Conservation (phyloP, 2,797 vertebrate species). For the Megalops cyprinoides region DNA sequence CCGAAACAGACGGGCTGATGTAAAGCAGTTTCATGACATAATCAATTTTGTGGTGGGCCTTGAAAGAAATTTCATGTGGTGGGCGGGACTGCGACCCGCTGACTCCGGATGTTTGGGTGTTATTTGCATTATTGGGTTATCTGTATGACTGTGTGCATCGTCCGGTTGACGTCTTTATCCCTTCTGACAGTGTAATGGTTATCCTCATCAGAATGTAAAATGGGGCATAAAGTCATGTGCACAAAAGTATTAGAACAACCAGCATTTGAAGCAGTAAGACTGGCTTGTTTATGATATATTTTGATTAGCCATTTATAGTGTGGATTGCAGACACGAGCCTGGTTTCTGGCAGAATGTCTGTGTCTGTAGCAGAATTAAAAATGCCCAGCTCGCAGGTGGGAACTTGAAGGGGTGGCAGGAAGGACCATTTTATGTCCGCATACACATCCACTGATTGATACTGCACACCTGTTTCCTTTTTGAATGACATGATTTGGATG, state of each 20-base stretch:
- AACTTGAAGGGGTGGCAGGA: neutral
- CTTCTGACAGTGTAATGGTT: neutral
- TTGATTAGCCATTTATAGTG: neutral
- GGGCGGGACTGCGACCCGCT: neutral
- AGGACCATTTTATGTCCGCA: neutral
- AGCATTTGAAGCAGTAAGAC: neutral
- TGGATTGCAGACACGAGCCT: neutral
- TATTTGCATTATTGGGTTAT: neutral
- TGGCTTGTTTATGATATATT: neutral
- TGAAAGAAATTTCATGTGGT: neutral
- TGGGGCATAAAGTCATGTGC: neutral
- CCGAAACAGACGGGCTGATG: neutral
- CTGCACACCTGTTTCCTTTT: neutral
- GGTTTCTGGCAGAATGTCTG: neutral
- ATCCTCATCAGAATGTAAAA: neutral
- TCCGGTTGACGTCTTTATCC: neutral
- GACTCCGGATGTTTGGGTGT: constrained; percentile 4
- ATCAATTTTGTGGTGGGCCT: neutral
- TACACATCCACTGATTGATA: neutral
- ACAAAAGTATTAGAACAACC: neutral
- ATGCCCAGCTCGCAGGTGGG: neutral
- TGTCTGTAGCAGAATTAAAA: neutral
- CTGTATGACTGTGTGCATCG: neutral
- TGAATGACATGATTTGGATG: neutral
- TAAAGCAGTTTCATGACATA: neutral